Conservation (phyloP, 2,113 vertebrate species). For the Antennarius striatus region DNA sequence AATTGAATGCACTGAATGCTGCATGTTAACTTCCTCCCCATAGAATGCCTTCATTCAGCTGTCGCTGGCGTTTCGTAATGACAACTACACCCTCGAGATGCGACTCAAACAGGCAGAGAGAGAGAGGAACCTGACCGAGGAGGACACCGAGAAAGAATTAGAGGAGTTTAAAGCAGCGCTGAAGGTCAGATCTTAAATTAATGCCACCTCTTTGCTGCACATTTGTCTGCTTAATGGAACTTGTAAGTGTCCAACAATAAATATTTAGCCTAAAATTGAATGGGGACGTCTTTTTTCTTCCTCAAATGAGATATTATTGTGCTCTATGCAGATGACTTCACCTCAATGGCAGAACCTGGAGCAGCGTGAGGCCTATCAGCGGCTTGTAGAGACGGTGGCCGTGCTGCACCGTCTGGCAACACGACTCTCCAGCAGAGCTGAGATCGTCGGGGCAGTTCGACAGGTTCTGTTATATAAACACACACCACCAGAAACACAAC, state of each 20-base stretch:
- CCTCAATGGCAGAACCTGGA: conserved; percentile 91
- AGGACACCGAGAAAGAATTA: conserved; percentile 94
- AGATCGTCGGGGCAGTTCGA: conserved; percentile 93
- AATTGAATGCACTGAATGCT: conserved; percentile 10
- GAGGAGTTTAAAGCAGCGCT: conserved; percentile 92
- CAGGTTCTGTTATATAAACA: conserved; percentile 80
- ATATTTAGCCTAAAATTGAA: conserved; percentile 28
- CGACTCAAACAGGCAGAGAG: conserved; percentile 93
- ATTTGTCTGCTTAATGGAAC: conserved; percentile 40
- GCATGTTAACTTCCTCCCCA: conserved; percentile 55
- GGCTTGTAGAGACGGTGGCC: conserved; percentile 87
- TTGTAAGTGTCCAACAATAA: conserved; percentile 37
- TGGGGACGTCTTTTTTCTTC: conserved; percentile 4
- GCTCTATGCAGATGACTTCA: conserved; percentile 82
- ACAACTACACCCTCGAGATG: conserved; percentile 95
- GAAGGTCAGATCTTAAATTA: conserved; percentile 81
- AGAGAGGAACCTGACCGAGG: conserved; percentile 93
- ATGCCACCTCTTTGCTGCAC: conserved; percentile 34
- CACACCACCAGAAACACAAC: background rate
- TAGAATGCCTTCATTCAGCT: conserved; percentile 98
- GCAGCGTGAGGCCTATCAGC: conserved; percentile 92
- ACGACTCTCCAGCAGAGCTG: conserved; percentile 91
- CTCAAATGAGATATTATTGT: conserved; percentile 8
- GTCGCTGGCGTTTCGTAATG: conserved; percentile 98
- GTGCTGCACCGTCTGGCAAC: conserved; percentile 89